Evolutionary conservation across 2,797 vertebrate species (phyloP), one percentile per base, ranked within the genome.

Genomic region (Acrossocheilus wenchowensis): DNA sequence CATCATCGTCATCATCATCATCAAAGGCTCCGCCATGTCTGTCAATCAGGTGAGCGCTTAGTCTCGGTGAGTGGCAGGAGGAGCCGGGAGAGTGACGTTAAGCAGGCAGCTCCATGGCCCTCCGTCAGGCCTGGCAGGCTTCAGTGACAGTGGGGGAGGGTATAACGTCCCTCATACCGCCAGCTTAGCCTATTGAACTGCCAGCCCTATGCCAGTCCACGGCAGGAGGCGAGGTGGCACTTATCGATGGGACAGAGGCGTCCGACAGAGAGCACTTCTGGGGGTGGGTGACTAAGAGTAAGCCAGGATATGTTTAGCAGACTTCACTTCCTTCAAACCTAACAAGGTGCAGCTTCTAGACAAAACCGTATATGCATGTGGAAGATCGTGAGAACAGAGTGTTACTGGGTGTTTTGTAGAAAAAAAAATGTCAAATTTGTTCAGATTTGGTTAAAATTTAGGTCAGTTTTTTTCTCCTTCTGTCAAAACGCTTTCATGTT

Each of bases 11-110:
- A 60, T 43, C 52, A 68, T 83, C 80, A 71, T 57, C 87, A 86
- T 90, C 87, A 90, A 84, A 88, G 90, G 81, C 84, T 75, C 10
- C 36, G 84, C 90, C 91, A 92, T 93, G 94, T 94, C 94, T 92
- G 93, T 95, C 95, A 94, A 92, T 95, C 94, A 95, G 91, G 89
- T 19, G 89, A 92, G 91, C 85, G 94, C 94, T 95, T 95, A 96
- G 39, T 77, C 64, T 68, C 87, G 85, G 85, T 95, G 94, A 95
- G 92, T 94, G 94, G 92, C 94, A 92, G 91, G 36, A 77, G 62
- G 85, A 84, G 87, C 85, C 72, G 86, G 91, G 91, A 91, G 94
- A 92, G 83, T 92, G 90, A 95, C 94, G 89, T 91, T 94, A 95
- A 95, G 93, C 93, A 93, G 94, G 91, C 92, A 85, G 92, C 92